Evolutionary conservation across 1,140 invertebrate genomes (phyloP).

Genomic region (Coenobita brevimanus): DNA sequence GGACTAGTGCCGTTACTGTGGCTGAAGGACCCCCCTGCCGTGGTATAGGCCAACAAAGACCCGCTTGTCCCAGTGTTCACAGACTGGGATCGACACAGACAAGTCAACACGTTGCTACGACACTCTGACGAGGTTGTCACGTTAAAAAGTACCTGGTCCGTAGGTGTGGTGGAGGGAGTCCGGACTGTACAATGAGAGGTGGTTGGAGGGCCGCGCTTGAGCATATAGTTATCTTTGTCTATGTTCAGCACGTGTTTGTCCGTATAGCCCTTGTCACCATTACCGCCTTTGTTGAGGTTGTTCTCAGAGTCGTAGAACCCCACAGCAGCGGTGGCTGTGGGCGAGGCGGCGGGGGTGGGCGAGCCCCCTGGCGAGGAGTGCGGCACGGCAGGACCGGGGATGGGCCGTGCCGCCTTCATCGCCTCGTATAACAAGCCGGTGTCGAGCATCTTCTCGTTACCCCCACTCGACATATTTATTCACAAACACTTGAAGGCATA

Average conservation of each 20-base stretch:
- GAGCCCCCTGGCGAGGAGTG: slow-evolving; percentile 54
- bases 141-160: slow-evolving; percentile 52
- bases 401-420: slow-evolving; percentile 55
- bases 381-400: slow-evolving; percentile 26
- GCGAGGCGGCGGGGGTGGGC: slow-evolving; percentile 23
- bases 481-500: slow-evolving; percentile 44
- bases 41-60: slow-evolving; percentile 3
- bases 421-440: slow-evolving; percentile 61
- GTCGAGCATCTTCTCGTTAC: slow-evolving; percentile 63
- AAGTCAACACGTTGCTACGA: slow-evolving; percentile 52
- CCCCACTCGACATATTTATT: slow-evolving; percentile 63
- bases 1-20: slow-evolving; percentile 62
- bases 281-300: slow-evolving; percentile 44
- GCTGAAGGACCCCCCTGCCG: slow-evolving; percentile 35
- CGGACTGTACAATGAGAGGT: slow-evolving; percentile 70
- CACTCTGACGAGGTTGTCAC: slow-evolving; percentile 57
- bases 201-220: slow-evolving; percentile 70
- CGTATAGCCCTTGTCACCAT: slow-evolving; percentile 47
- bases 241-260: slow-evolving; percentile 73
- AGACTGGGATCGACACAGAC: slow-evolving; percentile 45
- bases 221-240: slow-evolving; percentile 80
- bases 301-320: slow-evolving; percentile 42
- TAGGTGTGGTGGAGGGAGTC: slow-evolving; percentile 54
- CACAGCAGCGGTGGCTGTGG: slow-evolving; percentile 20
- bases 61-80: slow-evolving; percentile 32